A percentile compares a stretch with the other conserved stretches of the same genome.
Conservation (phyloP, 2,888 invertebrate species). For the Eurytoma adleriae region DNA sequence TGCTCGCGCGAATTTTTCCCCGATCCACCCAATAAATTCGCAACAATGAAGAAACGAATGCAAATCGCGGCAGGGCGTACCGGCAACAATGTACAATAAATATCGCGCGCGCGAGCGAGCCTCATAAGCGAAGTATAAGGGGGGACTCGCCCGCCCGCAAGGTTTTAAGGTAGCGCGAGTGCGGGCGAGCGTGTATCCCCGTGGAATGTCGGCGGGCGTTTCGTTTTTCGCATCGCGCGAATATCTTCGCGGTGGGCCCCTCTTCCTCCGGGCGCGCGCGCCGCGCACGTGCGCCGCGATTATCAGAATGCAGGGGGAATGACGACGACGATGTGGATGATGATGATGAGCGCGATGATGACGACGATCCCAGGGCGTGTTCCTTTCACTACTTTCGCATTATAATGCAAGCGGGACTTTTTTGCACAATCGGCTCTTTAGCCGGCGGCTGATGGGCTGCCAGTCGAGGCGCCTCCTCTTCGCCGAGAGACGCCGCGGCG, state of each 20-base stretch:
- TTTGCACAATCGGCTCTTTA: neutral
- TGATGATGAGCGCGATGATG: conserved; percentile 18
- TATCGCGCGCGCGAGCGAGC: neutral
- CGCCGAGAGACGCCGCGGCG: neutral
- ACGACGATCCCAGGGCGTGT: conserved; percentile 70
- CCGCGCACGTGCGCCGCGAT: neutral
- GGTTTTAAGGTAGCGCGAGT: conserved; percentile 1
- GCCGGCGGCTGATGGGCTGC: neutral
- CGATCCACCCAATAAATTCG: no score
- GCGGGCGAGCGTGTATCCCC: conserved; percentile 7
- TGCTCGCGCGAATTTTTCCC: no score
- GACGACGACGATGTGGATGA: neutral
- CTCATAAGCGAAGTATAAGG: neutral
- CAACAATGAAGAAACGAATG: neutral
- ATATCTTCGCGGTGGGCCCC: neutral
- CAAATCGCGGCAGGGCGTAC: neutral
- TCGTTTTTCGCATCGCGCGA: neutral
- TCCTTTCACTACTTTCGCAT: conserved; percentile 68
- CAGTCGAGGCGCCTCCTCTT: neutral
- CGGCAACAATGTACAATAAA: neutral
- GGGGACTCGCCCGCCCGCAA: neutral
- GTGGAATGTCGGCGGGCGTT: conserved; percentile 1
- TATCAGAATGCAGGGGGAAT: neutral
- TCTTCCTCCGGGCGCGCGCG: neutral
- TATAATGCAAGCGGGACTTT: conserved; percentile 13